Conservation (phyloP, 2,888 invertebrate species). For the Trachelus troglodyta region DNA sequence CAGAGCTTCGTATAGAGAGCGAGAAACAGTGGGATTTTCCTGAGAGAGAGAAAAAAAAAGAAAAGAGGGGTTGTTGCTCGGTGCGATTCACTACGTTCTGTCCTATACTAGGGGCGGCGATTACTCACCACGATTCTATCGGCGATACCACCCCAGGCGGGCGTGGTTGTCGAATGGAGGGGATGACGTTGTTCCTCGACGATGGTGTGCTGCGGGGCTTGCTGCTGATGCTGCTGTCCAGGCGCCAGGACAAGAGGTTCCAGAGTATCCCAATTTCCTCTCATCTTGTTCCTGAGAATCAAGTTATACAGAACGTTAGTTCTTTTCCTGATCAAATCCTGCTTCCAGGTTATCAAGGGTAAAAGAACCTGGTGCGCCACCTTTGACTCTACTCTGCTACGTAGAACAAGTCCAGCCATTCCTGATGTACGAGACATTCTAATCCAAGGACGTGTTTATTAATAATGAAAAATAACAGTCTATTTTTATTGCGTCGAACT, state of each 20-base stretch:
- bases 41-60: background rate
- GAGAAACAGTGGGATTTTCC: background rate
- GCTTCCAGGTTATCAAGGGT: background rate
- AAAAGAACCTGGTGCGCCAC: background rate
- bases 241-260: conserved; percentile 36
- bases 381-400: background rate
- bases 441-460: background rate
- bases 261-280: conserved; percentile 43
- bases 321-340: background rate
- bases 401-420: background rate
- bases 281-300: conserved; percentile 32
- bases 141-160: conserved; percentile 49
- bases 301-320: background rate
- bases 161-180: conserved; percentile 52
- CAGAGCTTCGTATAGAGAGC: background rate
- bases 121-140: conserved; percentile 50
- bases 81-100: background rate
- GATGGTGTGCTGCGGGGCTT: conserved; percentile 38
- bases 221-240: conserved; percentile 31
- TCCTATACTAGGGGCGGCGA: conserved; percentile 13
- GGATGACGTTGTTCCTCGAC: conserved; percentile 37
- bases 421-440: background rate
- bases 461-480: background rate
- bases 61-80: background rate
- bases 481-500: background rate